phyloP scores from a whole-genome alignment of 2,888 invertebrate genomes.

The Quadriops clusia region DNA sequence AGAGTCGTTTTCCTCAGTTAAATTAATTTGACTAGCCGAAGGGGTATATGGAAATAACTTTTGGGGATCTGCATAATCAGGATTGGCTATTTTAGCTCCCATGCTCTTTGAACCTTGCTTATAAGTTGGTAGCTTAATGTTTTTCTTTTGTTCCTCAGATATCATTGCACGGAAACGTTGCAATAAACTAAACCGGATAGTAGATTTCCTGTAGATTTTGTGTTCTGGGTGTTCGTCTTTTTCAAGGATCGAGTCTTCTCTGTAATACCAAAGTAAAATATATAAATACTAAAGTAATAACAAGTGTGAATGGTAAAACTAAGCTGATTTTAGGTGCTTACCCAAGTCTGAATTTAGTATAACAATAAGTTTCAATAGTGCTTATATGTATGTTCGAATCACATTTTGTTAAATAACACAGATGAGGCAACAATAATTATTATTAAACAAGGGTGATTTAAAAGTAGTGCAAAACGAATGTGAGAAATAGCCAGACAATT shows the following conservation, averaged over 20 bases:
- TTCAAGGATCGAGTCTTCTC: constrained; percentile 10
- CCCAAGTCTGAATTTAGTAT: too few species aligned
- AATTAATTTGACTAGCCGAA: constrained; percentile 20
- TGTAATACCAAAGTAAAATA: constrained; percentile 5
- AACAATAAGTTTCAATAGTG: too few species aligned
- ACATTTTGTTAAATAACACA: too few species aligned
- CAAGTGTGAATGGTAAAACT: too few species aligned
- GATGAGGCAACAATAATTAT: too few species aligned
- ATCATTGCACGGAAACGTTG: constrained; percentile 42
- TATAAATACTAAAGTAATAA: constrained; percentile 1
- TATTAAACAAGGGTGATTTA: too few species aligned
- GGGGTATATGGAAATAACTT: constrained; percentile 39
- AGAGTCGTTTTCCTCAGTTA: constrained; percentile 19
- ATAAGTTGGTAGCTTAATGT: constrained; percentile 44
- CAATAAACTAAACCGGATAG: constrained; percentile 46
- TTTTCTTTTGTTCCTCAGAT: constrained; percentile 30
- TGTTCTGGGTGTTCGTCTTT: constrained; percentile 59
- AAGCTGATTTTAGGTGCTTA: too few species aligned
- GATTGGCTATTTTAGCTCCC: constrained; percentile 78
- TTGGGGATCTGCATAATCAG: constrained; percentile 75
- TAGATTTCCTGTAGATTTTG: constrained; percentile 60
- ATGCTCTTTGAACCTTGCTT: constrained; percentile 72
- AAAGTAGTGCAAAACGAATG: too few species aligned
- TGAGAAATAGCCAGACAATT: too few species aligned
- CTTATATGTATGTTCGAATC: too few species aligned